phyloP scores from a whole-genome alignment of 2,888 invertebrate genomes.

The Ectropis crepuscularia region DNA sequence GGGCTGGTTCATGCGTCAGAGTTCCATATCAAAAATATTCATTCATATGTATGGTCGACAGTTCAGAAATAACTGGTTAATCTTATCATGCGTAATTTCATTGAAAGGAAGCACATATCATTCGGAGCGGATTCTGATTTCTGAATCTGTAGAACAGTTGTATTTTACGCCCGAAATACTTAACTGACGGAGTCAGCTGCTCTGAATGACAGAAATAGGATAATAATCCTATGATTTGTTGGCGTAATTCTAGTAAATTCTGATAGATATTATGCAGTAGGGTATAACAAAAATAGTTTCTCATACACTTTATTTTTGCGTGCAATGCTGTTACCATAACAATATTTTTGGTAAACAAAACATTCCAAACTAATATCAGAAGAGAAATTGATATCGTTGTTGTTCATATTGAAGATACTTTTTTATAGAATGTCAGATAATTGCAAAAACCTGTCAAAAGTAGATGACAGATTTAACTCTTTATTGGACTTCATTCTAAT shows the following conservation, averaged over 20 bases:
- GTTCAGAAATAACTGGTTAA: not conserved
- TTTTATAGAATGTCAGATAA: too few relatives aligned
- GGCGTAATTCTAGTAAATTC: not conserved
- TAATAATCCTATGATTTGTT: slow-evolving; percentile 13
- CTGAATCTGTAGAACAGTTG: not conserved
- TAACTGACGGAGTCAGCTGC: not conserved
- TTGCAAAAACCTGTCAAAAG: too few relatives aligned
- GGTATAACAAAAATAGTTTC: not conserved
- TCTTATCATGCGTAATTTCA: slow-evolving; percentile 1
- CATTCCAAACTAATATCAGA: slow-evolving; percentile 35
- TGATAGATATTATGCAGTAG: not conserved
- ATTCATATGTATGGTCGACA: too few relatives aligned
- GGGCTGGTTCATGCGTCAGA: too few relatives aligned
- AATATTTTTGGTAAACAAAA: slow-evolving; percentile 38
- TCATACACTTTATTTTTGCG: slow-evolving; percentile 6
- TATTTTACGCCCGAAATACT: slow-evolving; percentile 2
- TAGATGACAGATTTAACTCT: too few relatives aligned
- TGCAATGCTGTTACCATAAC: slow-evolving; percentile 9
- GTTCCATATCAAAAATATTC: too few relatives aligned
- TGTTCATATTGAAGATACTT: slow-evolving; percentile 29
- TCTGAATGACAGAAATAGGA: slow-evolving; percentile 4
- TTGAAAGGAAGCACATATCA: not conserved
- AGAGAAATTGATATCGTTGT: slow-evolving; percentile 39
- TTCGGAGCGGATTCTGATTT: not conserved
- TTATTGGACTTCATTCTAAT: too few relatives aligned